Conservation (phyloP, 2,888 invertebrate species). For the Elysia crispata region DNA sequence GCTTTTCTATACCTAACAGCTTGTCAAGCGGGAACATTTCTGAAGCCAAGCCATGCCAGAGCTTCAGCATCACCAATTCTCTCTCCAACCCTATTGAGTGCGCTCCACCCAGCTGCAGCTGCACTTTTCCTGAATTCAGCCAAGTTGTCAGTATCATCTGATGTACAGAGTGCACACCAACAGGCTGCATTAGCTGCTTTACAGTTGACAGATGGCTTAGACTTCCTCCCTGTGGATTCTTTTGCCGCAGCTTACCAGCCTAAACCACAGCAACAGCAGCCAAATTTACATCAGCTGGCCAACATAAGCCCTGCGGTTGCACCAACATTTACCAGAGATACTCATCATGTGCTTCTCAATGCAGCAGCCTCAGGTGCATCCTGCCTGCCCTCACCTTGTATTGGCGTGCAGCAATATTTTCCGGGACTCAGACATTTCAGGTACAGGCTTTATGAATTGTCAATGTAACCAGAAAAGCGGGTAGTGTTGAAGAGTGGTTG, state of each 20-base stretch:
- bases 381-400: slow-evolving; percentile 41
- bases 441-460: slow-evolving; percentile 44
- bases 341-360: slow-evolving; percentile 50
- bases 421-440: slow-evolving; percentile 61
- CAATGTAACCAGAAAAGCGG: too few relatives aligned
- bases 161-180: slow-evolving; percentile 26
- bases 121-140: slow-evolving; percentile 38
- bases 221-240: slow-evolving; percentile 48
- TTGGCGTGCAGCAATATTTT: slow-evolving; percentile 54
- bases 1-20: too few relatives aligned
- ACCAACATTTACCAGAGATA: slow-evolving; percentile 52
- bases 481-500: too few relatives aligned
- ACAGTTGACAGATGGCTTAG: slow-evolving; percentile 13
- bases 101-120: slow-evolving; percentile 44
- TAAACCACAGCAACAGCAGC: too few relatives aligned
- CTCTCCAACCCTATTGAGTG: slow-evolving; percentile 33
- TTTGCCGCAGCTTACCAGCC: slow-evolving; percentile 14
- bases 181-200: too few relatives aligned
- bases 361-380: slow-evolving; percentile 43
- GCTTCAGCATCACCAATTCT: too few relatives aligned
- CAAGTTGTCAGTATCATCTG: slow-evolving; percentile 53
- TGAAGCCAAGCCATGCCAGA: too few relatives aligned
- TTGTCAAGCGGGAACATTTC: too few relatives aligned
- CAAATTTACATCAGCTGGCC: too few relatives aligned
- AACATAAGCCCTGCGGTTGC: slow-evolving; percentile 34